Base-by-base conservation (phyloP, 2,888 invertebrate species). In the Dicroscelio sp. region DNA sequence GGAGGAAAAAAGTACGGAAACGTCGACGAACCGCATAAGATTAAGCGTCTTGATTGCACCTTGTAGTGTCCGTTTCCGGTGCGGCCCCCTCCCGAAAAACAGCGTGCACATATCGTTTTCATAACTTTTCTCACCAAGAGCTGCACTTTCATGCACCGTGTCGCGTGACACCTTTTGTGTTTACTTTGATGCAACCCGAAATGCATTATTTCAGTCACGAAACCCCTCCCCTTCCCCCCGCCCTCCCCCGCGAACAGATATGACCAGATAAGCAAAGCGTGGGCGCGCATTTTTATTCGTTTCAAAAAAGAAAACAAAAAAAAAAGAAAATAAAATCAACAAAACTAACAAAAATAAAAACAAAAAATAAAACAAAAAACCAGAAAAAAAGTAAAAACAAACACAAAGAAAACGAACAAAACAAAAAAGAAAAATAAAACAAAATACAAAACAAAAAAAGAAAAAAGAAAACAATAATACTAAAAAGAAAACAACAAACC, bases 1-100 rank as follows among this genome's bases (percentile, higher is more conserved):
- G 90, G 75, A 67, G 91, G 86, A 94, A 94, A 93, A 94, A 95
- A 92, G 90, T 89, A 91, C 91, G 90, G 86, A 93, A 92, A 92
- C 89, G 88, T 60, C 84, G 86, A 86, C 86, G 88, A 90, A 90
- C 86, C 88, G 85, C 86, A 79, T 73, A 86, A 90, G 88, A 88
- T 90, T 86, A 78, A 87, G 87, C 78, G 71, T 83, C 79, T 88
- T 88, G 90, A 92, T 92, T 90, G 90, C 86, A 91, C 85, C 91
- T 84, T 86, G 83, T 76, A 88, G 71, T 92, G 83, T 90, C 83
- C 92, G 86, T 88, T 92, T 90, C 88, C 88, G 90, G 89, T 73
- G 84, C 78, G 35, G 58, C 76, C 63, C 60, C 58, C n/a, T n/a
- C n/a, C 67, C 23, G 30, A 85, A 90, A 85, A 27, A 80, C 25